phyloP scores from a whole-genome alignment of 2,113 vertebrate genomes.

The Cercocebus atys region DNA sequence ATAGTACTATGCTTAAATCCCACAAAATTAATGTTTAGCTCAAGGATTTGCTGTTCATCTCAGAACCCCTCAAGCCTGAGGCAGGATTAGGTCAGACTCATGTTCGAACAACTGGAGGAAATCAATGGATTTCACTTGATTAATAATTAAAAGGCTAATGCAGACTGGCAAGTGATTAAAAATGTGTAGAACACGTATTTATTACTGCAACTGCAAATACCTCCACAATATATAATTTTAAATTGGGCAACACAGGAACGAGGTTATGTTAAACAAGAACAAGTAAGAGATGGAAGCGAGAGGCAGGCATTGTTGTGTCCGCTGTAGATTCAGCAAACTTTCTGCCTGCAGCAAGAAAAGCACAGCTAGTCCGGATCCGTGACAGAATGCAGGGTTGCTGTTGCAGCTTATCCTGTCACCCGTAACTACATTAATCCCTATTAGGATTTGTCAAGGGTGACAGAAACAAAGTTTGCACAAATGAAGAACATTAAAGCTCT shows the following conservation, averaged over 20 bases:
- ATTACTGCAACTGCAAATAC: slow-evolving; percentile 74
- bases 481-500: slow-evolving; percentile 22
- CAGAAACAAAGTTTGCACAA: slow-evolving; percentile 57
- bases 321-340: slow-evolving; percentile 19
- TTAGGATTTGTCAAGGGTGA: slow-evolving; percentile 59
- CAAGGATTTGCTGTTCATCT: slow-evolving; percentile 88
- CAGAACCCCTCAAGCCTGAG: slow-evolving; percentile 81
- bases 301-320: not conserved
- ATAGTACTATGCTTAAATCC: slow-evolving; percentile 81
- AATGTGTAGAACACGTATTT: slow-evolving; percentile 81
- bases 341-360: slow-evolving; percentile 37
- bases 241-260: slow-evolving; percentile 56
- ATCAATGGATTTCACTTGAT: slow-evolving; percentile 92
- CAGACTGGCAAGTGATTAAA: slow-evolving; percentile 86
- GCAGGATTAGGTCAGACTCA: slow-evolving; percentile 87
- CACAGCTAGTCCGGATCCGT: slow-evolving; percentile 45
- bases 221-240: slow-evolving; percentile 49
- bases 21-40: slow-evolving; percentile 89
- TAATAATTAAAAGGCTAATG: slow-evolving; percentile 92
- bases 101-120: slow-evolving; percentile 90
- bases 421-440: slow-evolving; percentile 67
- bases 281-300: not conserved
- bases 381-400: slow-evolving; percentile 58
- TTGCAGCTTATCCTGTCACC: slow-evolving; percentile 41
- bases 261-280: slow-evolving; percentile 34